Percentiles rank a stretch among this genome's conserved stretches.
These are phyloP conservation scores for Merodon equestris DNA, from an alignment of 2,888 invertebrate species.

Conservation along the genomic window DNA sequence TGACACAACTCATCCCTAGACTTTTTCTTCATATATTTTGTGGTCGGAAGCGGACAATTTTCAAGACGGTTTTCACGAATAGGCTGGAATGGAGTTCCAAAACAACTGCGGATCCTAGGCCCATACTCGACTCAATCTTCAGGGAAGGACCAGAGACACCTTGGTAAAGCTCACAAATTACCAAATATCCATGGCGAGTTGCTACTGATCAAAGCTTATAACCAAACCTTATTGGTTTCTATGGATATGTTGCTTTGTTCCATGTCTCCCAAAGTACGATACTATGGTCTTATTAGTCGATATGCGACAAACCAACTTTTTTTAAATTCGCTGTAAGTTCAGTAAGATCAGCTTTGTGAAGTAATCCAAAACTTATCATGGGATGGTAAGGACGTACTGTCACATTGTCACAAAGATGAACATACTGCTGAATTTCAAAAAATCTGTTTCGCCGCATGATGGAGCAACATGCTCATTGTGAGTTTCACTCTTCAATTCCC, in stretches of 20 bases:
- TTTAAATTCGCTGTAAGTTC: background rate
- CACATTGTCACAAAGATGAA: no score
- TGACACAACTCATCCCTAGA: background rate
- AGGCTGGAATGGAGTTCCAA: background rate
- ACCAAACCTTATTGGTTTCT: background rate
- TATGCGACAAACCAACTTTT: background rate
- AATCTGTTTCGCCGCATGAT: no score
- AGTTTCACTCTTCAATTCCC: conserved; percentile 39
- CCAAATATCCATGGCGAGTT: conserved; percentile 27
- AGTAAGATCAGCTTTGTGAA: conserved; percentile 4
- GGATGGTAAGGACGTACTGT: conserved; percentile 27
- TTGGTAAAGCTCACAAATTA: conserved; percentile 33
- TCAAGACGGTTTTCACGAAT: background rate
- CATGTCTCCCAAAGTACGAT: background rate
- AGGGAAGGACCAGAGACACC: conserved; percentile 23
- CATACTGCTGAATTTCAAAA: no score
- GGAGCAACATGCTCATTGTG: conserved; percentile 26
- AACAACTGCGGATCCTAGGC: no score
- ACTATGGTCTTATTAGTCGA: background rate
- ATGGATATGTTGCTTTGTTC: background rate
- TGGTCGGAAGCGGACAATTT: no score
- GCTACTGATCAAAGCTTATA: conserved; percentile 10
- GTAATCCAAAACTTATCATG: conserved; percentile 34
- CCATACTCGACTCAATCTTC: conserved; percentile 8
- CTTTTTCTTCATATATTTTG: background rate